phyloP scores from a whole-genome alignment of 53 echinoderm and acorn worm genomes.

The Zoroaster sp. region DNA sequence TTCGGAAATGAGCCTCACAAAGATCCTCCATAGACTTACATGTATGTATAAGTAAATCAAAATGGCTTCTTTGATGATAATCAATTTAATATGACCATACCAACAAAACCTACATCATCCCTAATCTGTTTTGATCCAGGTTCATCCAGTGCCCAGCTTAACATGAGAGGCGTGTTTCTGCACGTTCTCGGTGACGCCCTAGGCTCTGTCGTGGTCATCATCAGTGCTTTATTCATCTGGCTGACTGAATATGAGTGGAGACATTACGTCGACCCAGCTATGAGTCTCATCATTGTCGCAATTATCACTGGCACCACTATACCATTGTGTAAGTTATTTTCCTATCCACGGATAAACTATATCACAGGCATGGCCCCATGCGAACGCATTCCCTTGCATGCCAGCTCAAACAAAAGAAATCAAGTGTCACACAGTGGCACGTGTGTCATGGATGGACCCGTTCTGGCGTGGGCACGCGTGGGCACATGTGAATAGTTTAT shows the following conservation, averaged over 20 bases:
- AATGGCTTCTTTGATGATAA: background rate
- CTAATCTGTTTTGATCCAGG: background rate
- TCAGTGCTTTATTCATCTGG: slow-evolving; percentile 84
- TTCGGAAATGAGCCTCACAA: too few relatives aligned
- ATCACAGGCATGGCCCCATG: too few relatives aligned
- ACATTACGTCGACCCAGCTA: slow-evolving; percentile 79
- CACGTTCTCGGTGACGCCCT: slow-evolving; percentile 94
- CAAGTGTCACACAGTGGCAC: too few relatives aligned
- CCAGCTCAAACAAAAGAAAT: too few relatives aligned
- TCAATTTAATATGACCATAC: too few relatives aligned
- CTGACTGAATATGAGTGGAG: slow-evolving; percentile 61
- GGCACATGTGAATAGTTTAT: too few relatives aligned
- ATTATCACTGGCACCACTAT: slow-evolving; percentile 79
- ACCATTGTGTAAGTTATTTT: slow-evolving; percentile 85
- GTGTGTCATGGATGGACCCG: too few relatives aligned
- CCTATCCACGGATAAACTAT: background rate
- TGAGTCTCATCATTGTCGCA: slow-evolving; percentile 84
- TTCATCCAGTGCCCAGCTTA: slow-evolving; percentile 59
- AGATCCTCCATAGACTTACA: too few relatives aligned
- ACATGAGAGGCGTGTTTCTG: slow-evolving; percentile 94
- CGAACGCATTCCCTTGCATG: too few relatives aligned
- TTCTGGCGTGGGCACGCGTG: too few relatives aligned
- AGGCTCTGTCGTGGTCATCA: slow-evolving; percentile 91
- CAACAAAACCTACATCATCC: too few relatives aligned
- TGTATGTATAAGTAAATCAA: too few relatives aligned